Percentiles rank a stretch among this genome's conserved stretches.
These are phyloP conservation scores for Tragelaphus imberbis DNA, from an alignment of 2,113 vertebrate genomes.

Conservation along the genomic window DNA sequence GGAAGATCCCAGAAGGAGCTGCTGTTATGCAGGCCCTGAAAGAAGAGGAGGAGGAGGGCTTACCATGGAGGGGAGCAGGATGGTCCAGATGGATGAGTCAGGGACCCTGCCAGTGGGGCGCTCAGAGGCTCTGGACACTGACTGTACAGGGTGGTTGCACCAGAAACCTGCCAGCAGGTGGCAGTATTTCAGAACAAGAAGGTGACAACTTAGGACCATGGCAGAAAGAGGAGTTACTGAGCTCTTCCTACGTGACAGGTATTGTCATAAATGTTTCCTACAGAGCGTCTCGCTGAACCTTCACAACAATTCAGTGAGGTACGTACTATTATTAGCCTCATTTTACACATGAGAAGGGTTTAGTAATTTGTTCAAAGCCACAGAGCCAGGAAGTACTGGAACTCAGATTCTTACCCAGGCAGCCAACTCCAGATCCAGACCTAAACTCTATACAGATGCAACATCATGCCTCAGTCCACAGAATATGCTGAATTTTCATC, in stretches of 20 bases:
- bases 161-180: slow-evolving; percentile 56
- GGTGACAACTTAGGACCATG: neutral
- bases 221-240: neutral
- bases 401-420: neutral
- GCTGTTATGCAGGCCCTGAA: neutral
- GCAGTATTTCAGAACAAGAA: slow-evolving; percentile 71
- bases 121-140: neutral
- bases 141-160: neutral
- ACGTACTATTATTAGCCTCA: neutral
- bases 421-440: neutral
- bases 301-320: neutral
- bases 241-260: neutral
- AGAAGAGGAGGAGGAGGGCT: neutral
- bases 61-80: neutral
- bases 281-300: neutral
- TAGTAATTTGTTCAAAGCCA: neutral
- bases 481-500: neutral
- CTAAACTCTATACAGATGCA: neutral
- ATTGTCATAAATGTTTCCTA: neutral
- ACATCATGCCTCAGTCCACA: neutral
- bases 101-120: neutral
- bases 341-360: neutral
- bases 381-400: neutral
- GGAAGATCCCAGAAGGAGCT: neutral
- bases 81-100: neutral